Conservation (phyloP, 1,140 invertebrate species). For the Drosophila lini region DNA sequence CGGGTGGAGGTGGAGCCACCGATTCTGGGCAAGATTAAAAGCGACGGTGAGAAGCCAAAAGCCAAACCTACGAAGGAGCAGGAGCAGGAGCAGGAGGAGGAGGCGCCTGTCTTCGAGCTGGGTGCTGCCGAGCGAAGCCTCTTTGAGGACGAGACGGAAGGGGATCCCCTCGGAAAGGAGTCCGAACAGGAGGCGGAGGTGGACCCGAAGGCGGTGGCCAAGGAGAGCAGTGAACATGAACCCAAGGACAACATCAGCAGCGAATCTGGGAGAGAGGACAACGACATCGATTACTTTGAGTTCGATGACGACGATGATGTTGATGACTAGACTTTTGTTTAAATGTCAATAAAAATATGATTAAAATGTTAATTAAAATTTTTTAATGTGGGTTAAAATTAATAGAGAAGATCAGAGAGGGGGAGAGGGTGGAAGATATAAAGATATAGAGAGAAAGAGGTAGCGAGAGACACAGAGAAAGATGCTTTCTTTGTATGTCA, state of each 20-base stretch:
- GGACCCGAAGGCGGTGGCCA: neutral
- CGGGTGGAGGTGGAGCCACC: slow-evolving; percentile 71
- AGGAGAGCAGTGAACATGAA: slow-evolving; percentile 11
- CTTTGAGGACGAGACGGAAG: slow-evolving; percentile 29
- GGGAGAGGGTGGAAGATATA: neutral
- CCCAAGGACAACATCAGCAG: slow-evolving; percentile 6
- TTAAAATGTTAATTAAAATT: slow-evolving; percentile 1
- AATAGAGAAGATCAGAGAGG: neutral
- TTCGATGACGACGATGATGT: slow-evolving; percentile 58
- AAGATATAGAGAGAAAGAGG: too few species aligned
- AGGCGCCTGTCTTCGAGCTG: slow-evolving; percentile 53
- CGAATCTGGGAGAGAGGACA: slow-evolving; percentile 5
- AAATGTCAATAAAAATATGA: slow-evolving; percentile 40
- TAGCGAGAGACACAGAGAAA: too few species aligned
- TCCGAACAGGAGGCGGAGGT: neutral
- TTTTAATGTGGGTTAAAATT: slow-evolving; percentile 8
- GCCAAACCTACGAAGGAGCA: neutral
- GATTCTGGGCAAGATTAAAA: slow-evolving; percentile 28
- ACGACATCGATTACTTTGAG: slow-evolving; percentile 60
- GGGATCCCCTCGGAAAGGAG: slow-evolving; percentile 16
- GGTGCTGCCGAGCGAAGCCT: slow-evolving; percentile 73
- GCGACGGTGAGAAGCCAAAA: neutral
- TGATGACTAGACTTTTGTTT: slow-evolving; percentile 45
- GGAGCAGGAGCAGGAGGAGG: neutral
- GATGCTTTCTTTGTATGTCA: too few species aligned